Evolutionary conservation across 2,797 vertebrate genomes (phyloP).

Genomic region (Acestrorhynchus altus): DNA sequence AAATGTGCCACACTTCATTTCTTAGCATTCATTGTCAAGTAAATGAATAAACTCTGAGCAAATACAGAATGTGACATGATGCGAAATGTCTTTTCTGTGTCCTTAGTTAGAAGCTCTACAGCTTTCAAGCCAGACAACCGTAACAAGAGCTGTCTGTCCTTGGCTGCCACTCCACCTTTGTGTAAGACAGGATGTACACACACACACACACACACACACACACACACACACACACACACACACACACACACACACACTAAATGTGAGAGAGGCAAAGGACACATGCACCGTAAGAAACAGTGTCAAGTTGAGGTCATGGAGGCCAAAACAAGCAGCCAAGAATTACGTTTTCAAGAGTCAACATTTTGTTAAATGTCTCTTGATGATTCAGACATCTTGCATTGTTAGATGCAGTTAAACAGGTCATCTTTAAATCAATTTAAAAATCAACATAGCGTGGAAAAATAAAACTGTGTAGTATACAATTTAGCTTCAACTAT

Average conservation of each 20-base stretch:
- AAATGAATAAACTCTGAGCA: neutral
- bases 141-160: slow-evolving; percentile 41
- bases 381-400: neutral
- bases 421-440: neutral
- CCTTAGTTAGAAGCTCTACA: neutral
- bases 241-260: neutral
- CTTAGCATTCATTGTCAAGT: neutral
- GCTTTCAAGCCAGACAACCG: slow-evolving; percentile 18
- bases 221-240: slow-evolving; percentile 1
- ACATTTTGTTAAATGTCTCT: slow-evolving; percentile 17
- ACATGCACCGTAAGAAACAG: slow-evolving; percentile 15
- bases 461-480: no score
- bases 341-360: slow-evolving; percentile 18
- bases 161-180: slow-evolving; percentile 39
- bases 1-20: no score
- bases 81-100: neutral
- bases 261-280: neutral
- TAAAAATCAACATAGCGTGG: no score
- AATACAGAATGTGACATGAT: neutral
- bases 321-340: neutral
- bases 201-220: slow-evolving; percentile 13
- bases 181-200: slow-evolving; percentile 17
- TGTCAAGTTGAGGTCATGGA: slow-evolving; percentile 23
- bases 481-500: no score
- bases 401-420: neutral